Conservation (phyloP, 2,888 invertebrate species). For the Stenotaenia linearis region DNA sequence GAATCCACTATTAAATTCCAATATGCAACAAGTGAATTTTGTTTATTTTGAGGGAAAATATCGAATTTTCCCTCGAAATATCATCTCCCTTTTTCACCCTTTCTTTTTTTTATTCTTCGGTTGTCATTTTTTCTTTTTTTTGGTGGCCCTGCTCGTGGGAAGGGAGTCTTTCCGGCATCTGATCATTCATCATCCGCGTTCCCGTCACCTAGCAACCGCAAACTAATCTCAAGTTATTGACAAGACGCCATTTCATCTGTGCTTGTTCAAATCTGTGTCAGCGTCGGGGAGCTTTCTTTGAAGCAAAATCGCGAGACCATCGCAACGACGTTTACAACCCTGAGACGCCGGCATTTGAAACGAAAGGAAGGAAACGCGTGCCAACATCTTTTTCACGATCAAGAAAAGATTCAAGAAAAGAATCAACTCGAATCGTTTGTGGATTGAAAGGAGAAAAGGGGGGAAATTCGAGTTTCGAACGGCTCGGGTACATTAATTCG, state of each 20-base stretch:
- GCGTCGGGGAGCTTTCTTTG: neutral
- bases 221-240: neutral
- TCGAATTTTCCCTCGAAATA: neutral
- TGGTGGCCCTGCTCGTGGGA: neutral
- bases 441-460: neutral
- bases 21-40: constrained; percentile 5
- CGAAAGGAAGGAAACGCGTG: neutral
- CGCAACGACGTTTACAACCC: neutral
- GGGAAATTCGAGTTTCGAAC: neutral
- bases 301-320: neutral
- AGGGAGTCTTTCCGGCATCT: constrained; percentile 28
- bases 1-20: neutral
- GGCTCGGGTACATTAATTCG: neutral
- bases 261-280: neutral
- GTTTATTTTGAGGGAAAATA: neutral
- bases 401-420: neutral
- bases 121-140: neutral
- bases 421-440: neutral
- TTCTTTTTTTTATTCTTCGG: neutral
- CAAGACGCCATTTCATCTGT: neutral
- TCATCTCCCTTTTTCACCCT: neutral
- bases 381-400: neutral
- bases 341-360: neutral
- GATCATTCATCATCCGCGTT: constrained; percentile 29
- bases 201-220: constrained; percentile 22